Evolutionary conservation across 2,888 invertebrate species (phyloP), one percentile per base, ranked within the genome.

Genomic region (Ecdyonurus torrentis): DNA sequence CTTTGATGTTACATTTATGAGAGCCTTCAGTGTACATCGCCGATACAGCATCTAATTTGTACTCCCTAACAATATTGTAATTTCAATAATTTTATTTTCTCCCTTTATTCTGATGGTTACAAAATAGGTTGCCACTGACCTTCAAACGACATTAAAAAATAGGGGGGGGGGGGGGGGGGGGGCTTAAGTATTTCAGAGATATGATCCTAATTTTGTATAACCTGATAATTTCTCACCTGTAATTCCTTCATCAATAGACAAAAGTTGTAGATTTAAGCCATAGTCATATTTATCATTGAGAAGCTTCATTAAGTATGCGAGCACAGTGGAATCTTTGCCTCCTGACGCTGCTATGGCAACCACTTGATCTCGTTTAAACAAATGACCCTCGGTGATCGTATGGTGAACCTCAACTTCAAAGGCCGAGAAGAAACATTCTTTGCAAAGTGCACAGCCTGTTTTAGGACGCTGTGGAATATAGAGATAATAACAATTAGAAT

Each of bases 191-290:
- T n/a, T n/a, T n/a, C n/a, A n/a, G n/a, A n/a, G n/a, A n/a, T n/a
- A n/a, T n/a, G n/a, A n/a, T n/a, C n/a, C n/a, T n/a, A n/a, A n/a
- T n/a, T n/a, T n/a, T n/a, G n/a, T n/a, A n/a, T n/a, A n/a, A n/a
- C n/a, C n/a, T n/a, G n/a, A n/a, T n/a, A n/a, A n/a, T n/a, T n/a
- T 66, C 72, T 75, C 75, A 71, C 86, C 89, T 66, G 93, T 94
- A 67, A 99, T 99, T 63, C 99, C 97, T 80, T 99, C 99, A 74
- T 99, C 99, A 67, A 99, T 94, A 0, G 98, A 99, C 52, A 99
- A 78, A 25, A 99, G 78, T 68, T 91, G 83, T 52, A 99, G 78
- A 63, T 96, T 83, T 18, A 99, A 76, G 0, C 91, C 92, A 77
- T 99, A 99, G 66, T 90, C 78, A 74, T 97, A 86, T 60, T 88